Conservation (phyloP, 2,888 invertebrate genomes). For the Plebejus melissa region DNA sequence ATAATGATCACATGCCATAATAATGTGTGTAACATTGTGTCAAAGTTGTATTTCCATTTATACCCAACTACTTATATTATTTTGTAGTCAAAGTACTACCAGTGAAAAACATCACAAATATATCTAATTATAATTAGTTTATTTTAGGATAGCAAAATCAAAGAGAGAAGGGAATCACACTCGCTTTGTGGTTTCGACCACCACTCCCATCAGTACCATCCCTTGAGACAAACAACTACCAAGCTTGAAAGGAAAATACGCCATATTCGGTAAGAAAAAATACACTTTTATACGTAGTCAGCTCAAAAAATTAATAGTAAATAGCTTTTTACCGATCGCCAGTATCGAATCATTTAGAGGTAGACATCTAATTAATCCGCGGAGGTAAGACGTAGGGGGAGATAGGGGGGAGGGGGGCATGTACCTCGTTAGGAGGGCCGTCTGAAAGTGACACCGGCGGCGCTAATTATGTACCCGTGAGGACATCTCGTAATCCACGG, state of each 20-base stretch:
- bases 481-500: conserved; percentile 49
- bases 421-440: conserved; percentile 62
- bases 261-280: conserved; percentile 48
- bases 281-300: background rate
- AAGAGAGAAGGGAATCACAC: conserved; percentile 35
- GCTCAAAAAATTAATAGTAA: background rate
- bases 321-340: conserved; percentile 31
- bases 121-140: too few species aligned
- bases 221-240: conserved; percentile 51
- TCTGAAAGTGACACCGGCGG: conserved; percentile 72
- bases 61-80: too few species aligned
- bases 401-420: conserved; percentile 47
- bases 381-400: conserved; percentile 41
- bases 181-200: conserved; percentile 46
- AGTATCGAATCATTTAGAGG: conserved; percentile 41
- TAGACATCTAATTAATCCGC: conserved; percentile 56
- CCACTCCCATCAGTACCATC: conserved; percentile 50
- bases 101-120: too few species aligned
- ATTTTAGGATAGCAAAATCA: conserved; percentile 39
- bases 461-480: conserved; percentile 70
- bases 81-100: too few species aligned
- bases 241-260: conserved; percentile 56
- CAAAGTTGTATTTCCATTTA: too few species aligned
- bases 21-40: too few species aligned
- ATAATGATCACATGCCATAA: too few species aligned